These are phyloP conservation scores for Bombyx mori DNA, from an alignment of 1,140 invertebrate species.

Conservation along the genomic window DNA sequence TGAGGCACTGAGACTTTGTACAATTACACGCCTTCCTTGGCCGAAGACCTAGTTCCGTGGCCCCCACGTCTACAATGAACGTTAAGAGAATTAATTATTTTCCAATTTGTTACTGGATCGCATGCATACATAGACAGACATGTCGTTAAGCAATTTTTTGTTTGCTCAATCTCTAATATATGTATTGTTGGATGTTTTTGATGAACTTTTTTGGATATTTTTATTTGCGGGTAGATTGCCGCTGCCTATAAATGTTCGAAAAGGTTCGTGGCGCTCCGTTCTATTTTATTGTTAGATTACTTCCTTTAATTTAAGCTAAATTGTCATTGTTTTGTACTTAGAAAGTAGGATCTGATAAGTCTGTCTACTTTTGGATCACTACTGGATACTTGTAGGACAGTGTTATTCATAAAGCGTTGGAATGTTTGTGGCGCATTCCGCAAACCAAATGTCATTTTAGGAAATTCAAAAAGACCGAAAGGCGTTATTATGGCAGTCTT, in stretches of 20 bases:
- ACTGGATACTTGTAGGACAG: no score
- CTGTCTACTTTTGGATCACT: no score
- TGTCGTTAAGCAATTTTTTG: no score
- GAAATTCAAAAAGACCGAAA: no score
- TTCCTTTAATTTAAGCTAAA: no score
- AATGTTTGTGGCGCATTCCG: no score
- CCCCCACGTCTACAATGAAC: constrained; percentile 3
- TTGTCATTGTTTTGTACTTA: no score
- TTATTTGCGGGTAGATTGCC: not conserved
- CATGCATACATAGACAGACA: not conserved
- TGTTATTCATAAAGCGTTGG: no score
- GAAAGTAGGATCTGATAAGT: no score
- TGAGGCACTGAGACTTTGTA: constrained; percentile 98
- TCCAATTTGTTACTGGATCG: not conserved
- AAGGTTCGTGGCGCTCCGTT: not conserved
- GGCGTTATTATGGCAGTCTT: no score
- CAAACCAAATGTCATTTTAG: no score
- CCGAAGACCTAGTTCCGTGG: constrained; percentile 38
- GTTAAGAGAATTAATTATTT: not conserved
- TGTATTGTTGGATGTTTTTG: not conserved
- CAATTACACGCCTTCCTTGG: constrained; percentile 98
- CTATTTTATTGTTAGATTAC: not conserved
- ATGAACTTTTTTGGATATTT: not conserved
- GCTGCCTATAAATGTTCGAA: not conserved
- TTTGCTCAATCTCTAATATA: not conserved